phyloP scores from a whole-genome alignment of 23 tunicate species.

The Clavelina lepadiformis region DNA sequence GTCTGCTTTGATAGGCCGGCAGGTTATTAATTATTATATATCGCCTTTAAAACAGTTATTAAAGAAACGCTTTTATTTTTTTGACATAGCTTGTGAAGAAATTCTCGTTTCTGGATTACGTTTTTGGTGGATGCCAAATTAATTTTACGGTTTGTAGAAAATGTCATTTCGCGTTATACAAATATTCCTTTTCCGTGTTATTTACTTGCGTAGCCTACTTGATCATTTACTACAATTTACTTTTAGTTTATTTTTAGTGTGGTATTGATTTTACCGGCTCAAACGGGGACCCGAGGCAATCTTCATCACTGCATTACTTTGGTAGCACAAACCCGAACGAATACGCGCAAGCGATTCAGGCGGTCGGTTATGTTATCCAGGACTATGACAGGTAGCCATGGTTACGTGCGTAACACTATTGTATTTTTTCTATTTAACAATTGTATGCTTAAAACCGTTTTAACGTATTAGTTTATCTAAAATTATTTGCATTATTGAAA shows the following conservation, averaged over 20 bases:
- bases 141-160: slow-evolving; percentile 69
- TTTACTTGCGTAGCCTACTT: neutral
- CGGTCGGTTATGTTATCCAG: slow-evolving; percentile 53
- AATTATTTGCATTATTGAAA: no score
- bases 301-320: slow-evolving; percentile 58
- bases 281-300: slow-evolving; percentile 74
- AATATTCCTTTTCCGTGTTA: neutral
- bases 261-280: slow-evolving; percentile 93
- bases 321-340: slow-evolving; percentile 68
- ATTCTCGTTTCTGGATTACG: slow-evolving; percentile 59
- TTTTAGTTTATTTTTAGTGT: slow-evolving; percentile 24
- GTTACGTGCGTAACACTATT: neutral
- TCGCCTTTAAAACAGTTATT: no score
- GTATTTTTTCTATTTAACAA: no score
- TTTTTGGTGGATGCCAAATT: slow-evolving; percentile 62
- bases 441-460: no score
- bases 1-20: no score
- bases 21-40: no score
- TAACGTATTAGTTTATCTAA: no score
- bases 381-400: slow-evolving; percentile 62
- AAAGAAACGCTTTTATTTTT: no score
- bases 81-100: slow-evolving; percentile 52
- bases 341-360: slow-evolving; percentile 58
- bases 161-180: no score
- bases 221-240: neutral